Evolutionary conservation across 2,797 vertebrate species (phyloP).

Genomic region (Spondyliosoma cantharus): DNA sequence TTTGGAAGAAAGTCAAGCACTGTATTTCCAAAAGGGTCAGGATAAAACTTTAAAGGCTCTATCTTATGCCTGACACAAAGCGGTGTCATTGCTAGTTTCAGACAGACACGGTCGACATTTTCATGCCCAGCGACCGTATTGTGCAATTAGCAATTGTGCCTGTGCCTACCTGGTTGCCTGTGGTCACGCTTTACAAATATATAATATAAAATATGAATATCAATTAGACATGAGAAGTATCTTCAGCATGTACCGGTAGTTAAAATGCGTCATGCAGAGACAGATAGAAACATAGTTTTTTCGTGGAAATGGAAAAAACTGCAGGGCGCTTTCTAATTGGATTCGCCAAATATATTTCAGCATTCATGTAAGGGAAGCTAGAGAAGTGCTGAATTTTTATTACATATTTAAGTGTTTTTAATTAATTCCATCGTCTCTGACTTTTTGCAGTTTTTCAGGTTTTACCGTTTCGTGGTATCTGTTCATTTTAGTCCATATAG

Average conservation of each 20-base stretch:
- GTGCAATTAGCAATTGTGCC: neutral
- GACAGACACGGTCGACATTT: neutral
- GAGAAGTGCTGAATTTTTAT: slow-evolving; percentile 1
- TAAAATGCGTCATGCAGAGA: neutral
- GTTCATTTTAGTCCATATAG: neutral
- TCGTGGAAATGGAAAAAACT: neutral
- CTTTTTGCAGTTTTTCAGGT: neutral
- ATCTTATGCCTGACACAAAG: no score
- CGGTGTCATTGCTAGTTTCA: neutral
- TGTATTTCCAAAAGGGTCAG: neutral
- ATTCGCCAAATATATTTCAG: slow-evolving; percentile 16
- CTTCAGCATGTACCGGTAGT: neutral
- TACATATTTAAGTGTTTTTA: neutral
- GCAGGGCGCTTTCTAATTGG: neutral
- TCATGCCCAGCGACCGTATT: neutral
- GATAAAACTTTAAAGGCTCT: neutral
- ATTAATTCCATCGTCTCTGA: neutral
- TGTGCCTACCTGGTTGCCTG: no score
- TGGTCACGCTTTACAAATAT: neutral
- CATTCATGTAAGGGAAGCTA: neutral
- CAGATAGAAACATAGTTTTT: neutral
- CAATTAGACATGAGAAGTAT: neutral
- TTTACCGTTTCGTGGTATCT: neutral
- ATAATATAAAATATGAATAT: neutral
- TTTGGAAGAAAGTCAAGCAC: neutral